phyloP scores from a whole-genome alignment of 2,888 invertebrate genomes.

The Rhaphigaster nebulosa region DNA sequence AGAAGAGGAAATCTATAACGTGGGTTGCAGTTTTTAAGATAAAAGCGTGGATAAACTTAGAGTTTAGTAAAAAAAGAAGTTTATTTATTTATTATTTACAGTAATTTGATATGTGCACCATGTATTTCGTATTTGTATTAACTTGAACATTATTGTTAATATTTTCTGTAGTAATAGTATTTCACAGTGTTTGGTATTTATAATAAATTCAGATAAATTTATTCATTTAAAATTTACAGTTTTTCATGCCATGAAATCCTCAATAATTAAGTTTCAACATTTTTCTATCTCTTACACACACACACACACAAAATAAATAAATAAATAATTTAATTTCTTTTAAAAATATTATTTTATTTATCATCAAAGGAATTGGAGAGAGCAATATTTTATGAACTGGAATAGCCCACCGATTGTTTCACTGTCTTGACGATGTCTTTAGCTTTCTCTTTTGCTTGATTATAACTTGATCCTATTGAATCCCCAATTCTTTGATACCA shows the following conservation, averaged over 20 bases:
- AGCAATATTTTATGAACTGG: not conserved
- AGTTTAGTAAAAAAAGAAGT: not conserved
- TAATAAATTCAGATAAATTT: not conserved
- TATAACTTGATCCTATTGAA: conserved; percentile 72
- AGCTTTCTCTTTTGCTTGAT: conserved; percentile 73
- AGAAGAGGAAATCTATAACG: not conserved
- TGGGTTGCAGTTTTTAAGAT: not conserved
- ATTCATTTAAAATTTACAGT: not conserved
- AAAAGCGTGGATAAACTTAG: not conserved
- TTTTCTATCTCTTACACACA: not conserved
- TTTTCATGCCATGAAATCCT: not conserved
- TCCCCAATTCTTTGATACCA: conserved; percentile 71
- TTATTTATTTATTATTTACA: conserved; percentile 23
- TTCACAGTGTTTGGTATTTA: not conserved
- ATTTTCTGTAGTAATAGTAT: not conserved
- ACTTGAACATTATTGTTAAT: not conserved
- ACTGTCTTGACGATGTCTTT: conserved; percentile 67
- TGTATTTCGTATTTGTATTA: not conserved
- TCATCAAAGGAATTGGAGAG: not conserved
- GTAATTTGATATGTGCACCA: not conserved
- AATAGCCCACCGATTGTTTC: conserved; percentile 57
- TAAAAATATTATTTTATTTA: not conserved
- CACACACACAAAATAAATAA: not conserved
- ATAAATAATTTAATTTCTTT: not conserved
- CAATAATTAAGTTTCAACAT: not conserved